These are phyloP conservation scores for Helogale parvula DNA, from an alignment of 2,113 vertebrate genomes.

Conservation along the genomic window DNA sequence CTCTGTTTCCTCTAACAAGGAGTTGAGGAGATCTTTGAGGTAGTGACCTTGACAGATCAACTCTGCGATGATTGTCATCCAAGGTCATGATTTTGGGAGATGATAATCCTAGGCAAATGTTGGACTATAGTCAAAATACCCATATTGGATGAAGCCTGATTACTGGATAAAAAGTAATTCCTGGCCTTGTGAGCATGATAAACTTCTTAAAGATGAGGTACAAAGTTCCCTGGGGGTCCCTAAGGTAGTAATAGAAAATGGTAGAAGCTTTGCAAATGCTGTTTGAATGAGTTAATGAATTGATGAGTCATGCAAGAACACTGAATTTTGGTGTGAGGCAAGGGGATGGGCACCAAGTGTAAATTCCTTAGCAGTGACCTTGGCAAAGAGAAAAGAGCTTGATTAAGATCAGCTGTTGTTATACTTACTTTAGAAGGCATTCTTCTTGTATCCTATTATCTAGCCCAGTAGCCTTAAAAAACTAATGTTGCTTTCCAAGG, in stretches of 20 bases:
- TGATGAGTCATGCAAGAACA: background rate
- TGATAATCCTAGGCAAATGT: background rate
- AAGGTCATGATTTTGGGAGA: background rate
- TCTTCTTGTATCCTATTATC: background rate
- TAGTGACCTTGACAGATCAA: background rate
- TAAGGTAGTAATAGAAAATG: background rate
- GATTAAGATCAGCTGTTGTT: constrained; percentile 1
- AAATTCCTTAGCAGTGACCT: background rate
- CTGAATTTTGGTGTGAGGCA: background rate
- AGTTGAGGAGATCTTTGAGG: background rate
- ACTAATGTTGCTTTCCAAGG: background rate
- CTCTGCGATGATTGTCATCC: background rate
- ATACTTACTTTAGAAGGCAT: background rate
- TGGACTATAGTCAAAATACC: background rate
- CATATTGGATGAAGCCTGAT: background rate
- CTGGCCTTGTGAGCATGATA: background rate
- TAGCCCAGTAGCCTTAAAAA: background rate
- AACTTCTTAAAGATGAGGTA: background rate
- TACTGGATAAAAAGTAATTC: background rate
- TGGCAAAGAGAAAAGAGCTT: background rate
- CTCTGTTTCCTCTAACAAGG: background rate
- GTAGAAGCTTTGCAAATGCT: background rate
- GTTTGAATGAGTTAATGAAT: background rate
- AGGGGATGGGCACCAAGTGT: background rate
- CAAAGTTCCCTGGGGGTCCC: background rate